Percentiles rank a stretch among this genome's conserved stretches.
Conservation (phyloP, 1,140 invertebrate genomes). For the Adoxophyes honmai region DNA sequence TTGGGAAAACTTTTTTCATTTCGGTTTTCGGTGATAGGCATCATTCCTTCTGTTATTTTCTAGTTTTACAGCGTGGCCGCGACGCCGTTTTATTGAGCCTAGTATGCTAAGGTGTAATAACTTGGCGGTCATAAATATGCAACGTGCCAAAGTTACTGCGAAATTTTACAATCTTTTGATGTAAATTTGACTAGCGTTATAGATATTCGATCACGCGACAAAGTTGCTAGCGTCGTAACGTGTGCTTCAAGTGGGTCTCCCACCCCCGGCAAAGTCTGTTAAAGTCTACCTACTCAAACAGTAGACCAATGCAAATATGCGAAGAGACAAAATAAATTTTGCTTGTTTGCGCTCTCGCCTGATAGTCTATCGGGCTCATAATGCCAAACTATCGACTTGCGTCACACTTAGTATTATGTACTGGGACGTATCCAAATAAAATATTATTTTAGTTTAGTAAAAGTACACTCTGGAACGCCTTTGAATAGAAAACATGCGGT, state of each 20-base stretch:
- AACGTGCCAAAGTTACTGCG: slow-evolving; percentile 26
- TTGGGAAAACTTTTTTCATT: slow-evolving; percentile 5
- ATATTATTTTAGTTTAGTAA: not conserved
- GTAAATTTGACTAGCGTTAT: slow-evolving; percentile 29
- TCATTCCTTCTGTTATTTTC: not conserved
- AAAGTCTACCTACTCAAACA: too few relatives aligned
- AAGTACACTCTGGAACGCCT: not conserved
- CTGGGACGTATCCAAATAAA: not conserved
- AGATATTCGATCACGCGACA: slow-evolving; percentile 29
- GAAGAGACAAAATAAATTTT: too few relatives aligned
- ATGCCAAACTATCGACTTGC: not conserved
- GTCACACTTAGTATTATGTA: not conserved
- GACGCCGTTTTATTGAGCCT: not conserved
- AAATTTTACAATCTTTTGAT: slow-evolving; percentile 36
- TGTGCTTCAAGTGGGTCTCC: slow-evolving; percentile 15
- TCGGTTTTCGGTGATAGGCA: not conserved
- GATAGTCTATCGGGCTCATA: too few relatives aligned
- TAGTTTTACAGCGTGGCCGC: not conserved
- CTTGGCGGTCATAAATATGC: slow-evolving; percentile 17
- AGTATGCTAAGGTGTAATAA: not conserved
- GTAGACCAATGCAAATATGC: too few relatives aligned
- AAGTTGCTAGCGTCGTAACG: not conserved
- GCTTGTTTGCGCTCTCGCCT: too few relatives aligned
- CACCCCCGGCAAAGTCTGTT: not conserved
- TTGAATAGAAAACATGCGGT: not conserved